Evolutionary conservation across 2,888 invertebrate species (phyloP).

Genomic region (Apotomis capreana): DNA sequence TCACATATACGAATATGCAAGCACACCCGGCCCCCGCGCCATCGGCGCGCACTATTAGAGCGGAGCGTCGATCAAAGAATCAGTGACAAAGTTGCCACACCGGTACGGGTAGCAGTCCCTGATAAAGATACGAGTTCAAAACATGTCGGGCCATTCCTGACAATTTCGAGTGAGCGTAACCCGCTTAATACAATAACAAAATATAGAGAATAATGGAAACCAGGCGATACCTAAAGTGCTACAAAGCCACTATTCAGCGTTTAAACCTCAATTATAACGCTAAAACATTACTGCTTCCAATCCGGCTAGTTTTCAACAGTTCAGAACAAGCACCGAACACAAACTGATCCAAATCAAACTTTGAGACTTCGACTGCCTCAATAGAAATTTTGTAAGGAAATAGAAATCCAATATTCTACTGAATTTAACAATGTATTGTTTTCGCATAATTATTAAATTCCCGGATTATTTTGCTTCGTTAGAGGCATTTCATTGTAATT

Average conservation of each 20-base stretch:
- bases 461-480: too few relatives aligned
- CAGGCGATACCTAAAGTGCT: background rate
- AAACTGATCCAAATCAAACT: background rate
- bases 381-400: background rate
- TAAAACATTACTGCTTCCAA: background rate
- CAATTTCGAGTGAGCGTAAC: too few relatives aligned
- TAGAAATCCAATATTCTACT: background rate
- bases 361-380: background rate
- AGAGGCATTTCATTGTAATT: too few relatives aligned
- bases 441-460: background rate
- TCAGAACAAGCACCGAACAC: background rate
- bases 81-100: too few relatives aligned
- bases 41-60: too few relatives aligned
- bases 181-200: too few relatives aligned
- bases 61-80: too few relatives aligned
- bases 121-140: too few relatives aligned
- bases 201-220: background rate
- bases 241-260: background rate
- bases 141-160: too few relatives aligned
- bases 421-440: background rate
- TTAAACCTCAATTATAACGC: background rate
- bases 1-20: too few relatives aligned
- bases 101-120: too few relatives aligned
- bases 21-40: too few relatives aligned
- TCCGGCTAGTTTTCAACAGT: background rate